These are phyloP conservation scores for Calliphora vomitoria DNA, from an alignment of 2,888 invertebrate species.

Conservation along the genomic window DNA sequence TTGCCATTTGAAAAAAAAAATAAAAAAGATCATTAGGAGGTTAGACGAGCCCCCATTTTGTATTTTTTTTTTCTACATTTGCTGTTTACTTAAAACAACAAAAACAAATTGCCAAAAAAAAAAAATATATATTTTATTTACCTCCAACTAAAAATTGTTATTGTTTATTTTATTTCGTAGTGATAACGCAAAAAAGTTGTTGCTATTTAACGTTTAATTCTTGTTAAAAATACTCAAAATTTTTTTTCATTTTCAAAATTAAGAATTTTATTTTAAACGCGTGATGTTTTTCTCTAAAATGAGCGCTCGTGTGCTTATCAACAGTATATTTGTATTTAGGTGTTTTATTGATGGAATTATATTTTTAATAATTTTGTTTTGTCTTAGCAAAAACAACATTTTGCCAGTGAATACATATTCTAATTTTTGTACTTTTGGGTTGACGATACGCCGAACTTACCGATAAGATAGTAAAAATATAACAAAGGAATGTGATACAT, in stretches of 20 bases:
- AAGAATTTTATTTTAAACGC: constrained; percentile 24
- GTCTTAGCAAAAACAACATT: neutral
- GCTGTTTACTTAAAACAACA: neutral
- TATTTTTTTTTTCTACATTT: neutral
- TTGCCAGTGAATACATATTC: neutral
- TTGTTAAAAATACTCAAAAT: constrained; percentile 19
- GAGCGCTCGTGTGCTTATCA: constrained; percentile 23
- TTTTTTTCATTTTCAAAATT: neutral
- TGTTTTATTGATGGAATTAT: neutral
- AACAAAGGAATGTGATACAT: neutral
- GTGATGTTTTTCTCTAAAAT: constrained; percentile 29
- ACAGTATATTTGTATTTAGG: neutral
- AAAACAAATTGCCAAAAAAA: neutral
- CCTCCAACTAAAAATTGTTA: constrained; percentile 5
- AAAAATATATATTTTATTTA: neutral
- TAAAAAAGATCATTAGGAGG: neutral
- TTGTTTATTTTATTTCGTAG: constrained; percentile 3
- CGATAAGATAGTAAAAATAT: constrained; percentile 11
- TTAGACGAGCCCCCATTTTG: constrained; percentile 56
- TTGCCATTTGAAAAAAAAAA: neutral
- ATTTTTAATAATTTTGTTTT: constrained; percentile 5
- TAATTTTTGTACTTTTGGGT: neutral
- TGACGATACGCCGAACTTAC: neutral
- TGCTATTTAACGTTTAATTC: neutral
- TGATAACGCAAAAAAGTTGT: constrained; percentile 32